phyloP scores from a whole-genome alignment of 1,140 invertebrate genomes.

The Campoletis sonorensis region DNA sequence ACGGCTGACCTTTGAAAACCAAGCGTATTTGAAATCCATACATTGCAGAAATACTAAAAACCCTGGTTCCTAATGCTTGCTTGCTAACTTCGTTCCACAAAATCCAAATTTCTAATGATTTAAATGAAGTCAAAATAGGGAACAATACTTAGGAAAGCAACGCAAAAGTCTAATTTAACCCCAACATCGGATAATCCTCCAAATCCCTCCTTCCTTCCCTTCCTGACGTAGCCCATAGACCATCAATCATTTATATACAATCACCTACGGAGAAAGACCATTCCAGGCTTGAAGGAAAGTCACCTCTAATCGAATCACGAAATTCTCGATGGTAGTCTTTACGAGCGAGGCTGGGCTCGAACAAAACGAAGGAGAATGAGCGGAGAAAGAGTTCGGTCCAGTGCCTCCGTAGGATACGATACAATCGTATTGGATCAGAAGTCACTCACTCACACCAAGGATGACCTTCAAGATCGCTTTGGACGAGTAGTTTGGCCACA shows the following conservation, averaged over 20 bases:
- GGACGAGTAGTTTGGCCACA: neutral
- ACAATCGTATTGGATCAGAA: neutral
- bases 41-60: neutral
- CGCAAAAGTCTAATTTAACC: neutral
- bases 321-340: conserved; percentile 1
- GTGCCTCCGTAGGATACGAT: neutral
- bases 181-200: neutral
- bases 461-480: neutral
- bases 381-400: neutral
- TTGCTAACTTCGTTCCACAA: no score
- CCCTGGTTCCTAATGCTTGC: neutral
- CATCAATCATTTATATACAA: neutral
- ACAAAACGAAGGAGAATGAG: neutral
- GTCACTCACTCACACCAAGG: neutral
- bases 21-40: neutral
- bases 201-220: neutral
- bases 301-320: conserved; percentile 27
- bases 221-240: neutral
- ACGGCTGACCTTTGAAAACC: conserved; percentile 6
- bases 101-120: no score
- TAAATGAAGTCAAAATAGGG: no score
- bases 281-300: no score
- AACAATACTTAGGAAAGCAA: no score
- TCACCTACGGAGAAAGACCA: neutral
- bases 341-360: neutral